Evolutionary conservation across 2,888 invertebrate species (phyloP).

Genomic region (Tetramorium bicarinatum): DNA sequence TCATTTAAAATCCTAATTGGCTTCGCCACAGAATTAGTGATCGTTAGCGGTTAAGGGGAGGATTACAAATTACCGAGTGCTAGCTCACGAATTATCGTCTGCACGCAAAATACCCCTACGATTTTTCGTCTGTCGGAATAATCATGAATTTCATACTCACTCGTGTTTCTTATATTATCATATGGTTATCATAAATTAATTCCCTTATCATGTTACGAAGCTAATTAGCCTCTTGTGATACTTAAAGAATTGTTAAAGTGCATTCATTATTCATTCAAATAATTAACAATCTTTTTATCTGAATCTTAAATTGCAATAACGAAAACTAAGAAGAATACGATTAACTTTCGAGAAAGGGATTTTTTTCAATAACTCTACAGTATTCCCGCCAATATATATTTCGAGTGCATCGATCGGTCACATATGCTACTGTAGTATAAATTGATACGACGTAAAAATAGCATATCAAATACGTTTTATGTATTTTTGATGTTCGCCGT

Average conservation of each 20-base stretch:
- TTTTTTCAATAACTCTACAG: conserved; percentile 22
- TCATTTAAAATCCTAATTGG: conserved; percentile 50
- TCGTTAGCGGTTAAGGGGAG: conserved; percentile 40
- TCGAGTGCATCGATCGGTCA: conserved; percentile 12
- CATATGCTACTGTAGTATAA: conserved; percentile 23
- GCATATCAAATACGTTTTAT: conserved; percentile 35
- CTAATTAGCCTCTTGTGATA: conserved; percentile 3
- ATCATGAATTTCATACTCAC: conserved; percentile 36
- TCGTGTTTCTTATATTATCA: conserved; percentile 36
- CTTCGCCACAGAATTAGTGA: conserved; percentile 39
- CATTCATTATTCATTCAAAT: background rate
- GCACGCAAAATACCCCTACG: conserved; percentile 34
- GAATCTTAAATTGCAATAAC: background rate
- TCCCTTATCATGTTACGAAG: background rate
- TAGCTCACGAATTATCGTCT: conserved; percentile 38
- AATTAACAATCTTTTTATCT: background rate
- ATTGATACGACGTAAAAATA: conserved; percentile 41
- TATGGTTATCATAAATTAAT: conserved; percentile 34
- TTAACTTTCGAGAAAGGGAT: background rate
- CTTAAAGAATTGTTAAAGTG: conserved; percentile 5
- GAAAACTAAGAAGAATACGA: background rate
- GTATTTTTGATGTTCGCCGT: conserved; percentile 7
- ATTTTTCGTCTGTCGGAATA: conserved; percentile 42
- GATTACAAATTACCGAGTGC: conserved; percentile 37
- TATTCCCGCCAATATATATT: background rate